Base-by-base conservation (phyloP, 1,140 invertebrate species). In the Lepidurus apus region DNA sequence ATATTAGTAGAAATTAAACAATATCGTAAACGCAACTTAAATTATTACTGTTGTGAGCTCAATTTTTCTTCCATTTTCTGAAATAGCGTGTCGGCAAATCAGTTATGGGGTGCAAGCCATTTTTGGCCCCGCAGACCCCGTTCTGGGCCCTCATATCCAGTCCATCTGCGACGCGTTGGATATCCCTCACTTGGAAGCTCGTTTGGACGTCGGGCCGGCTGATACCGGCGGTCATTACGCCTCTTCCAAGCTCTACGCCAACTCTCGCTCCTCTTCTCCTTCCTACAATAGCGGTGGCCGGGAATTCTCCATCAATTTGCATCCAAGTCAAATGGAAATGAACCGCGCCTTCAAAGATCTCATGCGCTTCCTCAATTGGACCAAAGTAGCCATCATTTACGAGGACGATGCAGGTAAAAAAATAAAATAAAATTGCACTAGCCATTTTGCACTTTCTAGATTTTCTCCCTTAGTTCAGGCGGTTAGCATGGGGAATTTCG, bases 301-400 rank as follows among this genome's bases (percentile, higher is more conserved):
- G 83, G 90, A 93, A 81, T 95, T 94, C 85, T 95, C 94, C 42
- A 91, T 97, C 79, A 97, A 96, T 87, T 87, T 98, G 44, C 92
- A 96, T 86, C 96, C 96, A 0, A 90, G 93, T 21, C 91, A 95
- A 81, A 89, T 91, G 78, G 87, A 93, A 77, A 88, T 97, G 81
- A 94, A 95, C 84, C 87, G 89, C 75, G 95, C 95, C 0, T 95
- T 95, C 85, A 89, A 91, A 78, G 95, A 97, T 83, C 88, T 97
- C 74, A 94, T 97, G 85, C 87, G 89, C 34, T 95, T 94, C 84
- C 88, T 96, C 43, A 96, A 96, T 84, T 98, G 95, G 95, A 95
- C 93, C 8, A 91, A 92, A 85, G 94, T 97, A 81, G 95, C 94
- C 0, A 93, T 98, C 80, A 90, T 98, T 44, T 97, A 97, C 83